Evolutionary conservation across 1,140 invertebrate species (phyloP).

Genomic region (Venturia canescens): DNA sequence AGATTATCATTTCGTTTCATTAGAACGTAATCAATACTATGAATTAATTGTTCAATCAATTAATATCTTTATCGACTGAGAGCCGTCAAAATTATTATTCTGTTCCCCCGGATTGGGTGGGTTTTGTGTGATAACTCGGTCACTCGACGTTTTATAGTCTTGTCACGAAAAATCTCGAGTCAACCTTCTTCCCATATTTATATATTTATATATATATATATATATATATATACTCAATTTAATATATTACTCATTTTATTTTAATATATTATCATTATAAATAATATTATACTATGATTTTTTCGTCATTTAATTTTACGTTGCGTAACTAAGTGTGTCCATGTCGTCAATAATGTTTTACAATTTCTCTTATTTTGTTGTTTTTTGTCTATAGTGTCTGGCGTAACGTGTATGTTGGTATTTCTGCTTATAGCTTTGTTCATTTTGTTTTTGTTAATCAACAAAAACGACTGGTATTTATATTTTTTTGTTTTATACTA

Average conservation of each 20-base stretch:
- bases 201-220: no score
- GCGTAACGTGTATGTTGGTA: background rate
- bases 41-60: constrained; percentile 45
- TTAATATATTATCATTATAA: background rate
- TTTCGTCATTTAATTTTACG: background rate
- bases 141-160: no score
- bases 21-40: constrained; percentile 41
- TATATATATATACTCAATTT: no score
- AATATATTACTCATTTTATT: no score
- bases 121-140: background rate
- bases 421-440: constrained; percentile 57
- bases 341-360: constrained; percentile 48
- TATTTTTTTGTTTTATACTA: constrained; percentile 53
- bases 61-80: constrained; percentile 12
- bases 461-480: constrained; percentile 68
- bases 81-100: constrained; percentile 18
- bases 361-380: constrained; percentile 24
- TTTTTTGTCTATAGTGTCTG: background rate
- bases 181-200: no score
- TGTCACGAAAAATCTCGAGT: no score
- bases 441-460: constrained; percentile 45
- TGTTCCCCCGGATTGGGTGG: constrained; percentile 21
- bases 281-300: constrained; percentile 56
- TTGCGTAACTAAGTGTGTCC: constrained; percentile 47
- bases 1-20: constrained; percentile 61